Evolutionary conservation across 2,797 vertebrate species (phyloP).

Genomic region (Hippoglossus hippoglossus): DNA sequence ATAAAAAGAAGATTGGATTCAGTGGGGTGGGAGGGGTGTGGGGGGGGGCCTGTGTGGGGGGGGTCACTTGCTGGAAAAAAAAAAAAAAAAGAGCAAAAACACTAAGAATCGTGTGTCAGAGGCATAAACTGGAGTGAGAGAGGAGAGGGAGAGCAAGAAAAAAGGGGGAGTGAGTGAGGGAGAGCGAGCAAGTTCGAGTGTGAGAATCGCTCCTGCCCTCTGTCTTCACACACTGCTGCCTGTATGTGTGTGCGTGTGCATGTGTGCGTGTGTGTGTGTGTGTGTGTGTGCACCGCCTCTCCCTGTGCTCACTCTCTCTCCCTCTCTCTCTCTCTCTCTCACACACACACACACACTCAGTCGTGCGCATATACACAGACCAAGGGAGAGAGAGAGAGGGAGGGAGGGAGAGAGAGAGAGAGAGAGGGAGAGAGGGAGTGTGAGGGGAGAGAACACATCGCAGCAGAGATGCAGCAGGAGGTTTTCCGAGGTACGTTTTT

Average conservation of each 20-base stretch:
- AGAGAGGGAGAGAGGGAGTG: conserved; percentile 81
- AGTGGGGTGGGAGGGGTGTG: conserved; percentile 49
- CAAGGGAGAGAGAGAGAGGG: conserved; percentile 53
- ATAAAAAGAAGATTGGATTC: conserved; percentile 85
- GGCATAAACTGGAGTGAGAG: conserved; percentile 81
- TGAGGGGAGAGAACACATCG: conserved; percentile 87
- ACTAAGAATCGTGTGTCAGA: conserved; percentile 84
- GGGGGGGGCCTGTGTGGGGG: conserved; percentile 28
- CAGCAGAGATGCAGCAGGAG: conserved; percentile 90
- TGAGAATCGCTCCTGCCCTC: conserved; percentile 88
- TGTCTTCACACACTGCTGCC: conserved; percentile 87
- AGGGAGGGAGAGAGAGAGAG: conserved; percentile 52
- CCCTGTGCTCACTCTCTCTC: conserved; percentile 63
- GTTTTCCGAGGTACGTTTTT: conserved; percentile 89
- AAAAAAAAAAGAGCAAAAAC: conserved; percentile 80
- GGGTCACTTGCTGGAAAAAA: conserved; percentile 74
- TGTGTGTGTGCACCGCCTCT: conserved; percentile 77
- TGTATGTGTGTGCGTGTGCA: conserved; percentile 71
- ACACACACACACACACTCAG: conserved; percentile 65
- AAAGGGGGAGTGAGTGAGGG: conserved; percentile 66
- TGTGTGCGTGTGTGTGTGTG: conserved; percentile 76
- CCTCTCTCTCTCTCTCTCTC: conserved; percentile 57
- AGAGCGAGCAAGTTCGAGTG: conserved; percentile 81
- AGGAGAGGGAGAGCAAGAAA: conserved; percentile 58
- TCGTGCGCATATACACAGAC: conserved; percentile 81